phyloP scores from a whole-genome alignment of 2,113 vertebrate genomes.

The Gnathochromis pfefferi region DNA sequence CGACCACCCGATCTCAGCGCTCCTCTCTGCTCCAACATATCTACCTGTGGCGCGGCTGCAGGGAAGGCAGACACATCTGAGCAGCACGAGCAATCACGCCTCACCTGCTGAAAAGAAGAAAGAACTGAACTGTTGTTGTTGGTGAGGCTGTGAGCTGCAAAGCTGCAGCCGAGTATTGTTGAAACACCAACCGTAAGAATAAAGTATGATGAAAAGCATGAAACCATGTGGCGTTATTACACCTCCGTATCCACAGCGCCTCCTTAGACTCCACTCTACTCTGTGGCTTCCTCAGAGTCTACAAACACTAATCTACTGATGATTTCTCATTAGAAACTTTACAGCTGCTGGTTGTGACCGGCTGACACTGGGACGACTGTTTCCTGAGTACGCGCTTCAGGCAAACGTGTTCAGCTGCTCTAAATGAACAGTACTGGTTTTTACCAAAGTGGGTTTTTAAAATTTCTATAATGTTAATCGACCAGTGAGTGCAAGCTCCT shows the following conservation, averaged over 20 bases:
- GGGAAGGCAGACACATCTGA: not conserved
- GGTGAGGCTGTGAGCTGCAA: not conserved
- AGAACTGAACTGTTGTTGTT: not conserved
- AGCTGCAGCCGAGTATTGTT: not conserved
- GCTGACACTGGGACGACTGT: not conserved
- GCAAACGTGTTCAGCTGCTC: not conserved
- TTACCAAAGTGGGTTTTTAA: not conserved
- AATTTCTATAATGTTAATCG: not conserved
- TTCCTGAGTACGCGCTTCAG: not conserved
- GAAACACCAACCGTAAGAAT: not conserved
- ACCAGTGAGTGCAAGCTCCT: not conserved
- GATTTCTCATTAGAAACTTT: not conserved
- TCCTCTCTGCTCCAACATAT: not conserved
- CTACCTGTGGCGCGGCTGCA: rapidly evolving
- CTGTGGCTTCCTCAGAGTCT: not conserved
- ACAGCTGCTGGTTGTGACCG: not conserved
- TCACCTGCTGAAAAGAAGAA: not conserved
- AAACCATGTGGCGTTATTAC: not conserved
- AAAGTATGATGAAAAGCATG: not conserved
- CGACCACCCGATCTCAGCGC: not conserved
- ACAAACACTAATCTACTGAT: not conserved
- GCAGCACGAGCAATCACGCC: not conserved
- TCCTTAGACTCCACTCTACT: not conserved
- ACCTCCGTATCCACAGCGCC: rapidly evolving
- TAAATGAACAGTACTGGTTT: not conserved